These are phyloP conservation scores for Sepiola atlantica DNA, from an alignment of 2,888 invertebrate species.

Conservation along the genomic window DNA sequence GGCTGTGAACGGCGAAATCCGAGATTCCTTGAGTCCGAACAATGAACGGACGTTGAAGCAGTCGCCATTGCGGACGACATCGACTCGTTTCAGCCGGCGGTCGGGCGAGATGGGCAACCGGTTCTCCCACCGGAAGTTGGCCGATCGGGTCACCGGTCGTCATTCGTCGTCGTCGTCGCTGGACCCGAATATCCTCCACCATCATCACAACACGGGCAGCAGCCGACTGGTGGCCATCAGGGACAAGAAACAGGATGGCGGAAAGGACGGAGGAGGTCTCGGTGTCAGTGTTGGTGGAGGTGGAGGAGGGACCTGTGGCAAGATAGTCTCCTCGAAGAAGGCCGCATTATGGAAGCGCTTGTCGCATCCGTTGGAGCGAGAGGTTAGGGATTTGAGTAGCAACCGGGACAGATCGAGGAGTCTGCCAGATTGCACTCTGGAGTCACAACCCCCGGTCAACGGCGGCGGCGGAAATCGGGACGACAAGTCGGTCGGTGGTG, in stretches of 20 bases:
- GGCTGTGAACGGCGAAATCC: slow-evolving; percentile 46
- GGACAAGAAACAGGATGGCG: slow-evolving; percentile 38
- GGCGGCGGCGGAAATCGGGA: background rate
- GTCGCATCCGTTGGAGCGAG: slow-evolving; percentile 42
- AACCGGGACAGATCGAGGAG: slow-evolving; percentile 47
- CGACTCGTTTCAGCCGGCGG: background rate
- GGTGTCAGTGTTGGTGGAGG: background rate
- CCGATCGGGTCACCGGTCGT: slow-evolving; percentile 34
- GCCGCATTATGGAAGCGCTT: slow-evolving; percentile 40
- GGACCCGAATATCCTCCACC: slow-evolving; percentile 43
- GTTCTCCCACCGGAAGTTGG: slow-evolving; percentile 45
- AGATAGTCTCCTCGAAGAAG: background rate
- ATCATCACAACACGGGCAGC: slow-evolving; percentile 24
- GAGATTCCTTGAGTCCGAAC: slow-evolving; percentile 41
- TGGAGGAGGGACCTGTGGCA: background rate
- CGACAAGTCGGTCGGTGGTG: background rate
- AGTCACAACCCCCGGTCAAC: slow-evolving; percentile 40
- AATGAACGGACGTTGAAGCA: slow-evolving; percentile 40
- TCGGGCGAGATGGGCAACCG: slow-evolving; percentile 34
- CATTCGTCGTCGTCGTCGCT: background rate
- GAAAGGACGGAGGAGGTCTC: background rate
- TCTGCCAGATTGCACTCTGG: slow-evolving; percentile 46
- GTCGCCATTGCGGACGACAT: slow-evolving; percentile 8
- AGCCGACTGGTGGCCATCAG: slow-evolving; percentile 35
- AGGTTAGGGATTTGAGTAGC: slow-evolving; percentile 10